Evolutionary conservation across 2,797 vertebrate species (phyloP), one percentile per base, ranked within the genome.

Genomic region (Novumbra hubbsi): DNA sequence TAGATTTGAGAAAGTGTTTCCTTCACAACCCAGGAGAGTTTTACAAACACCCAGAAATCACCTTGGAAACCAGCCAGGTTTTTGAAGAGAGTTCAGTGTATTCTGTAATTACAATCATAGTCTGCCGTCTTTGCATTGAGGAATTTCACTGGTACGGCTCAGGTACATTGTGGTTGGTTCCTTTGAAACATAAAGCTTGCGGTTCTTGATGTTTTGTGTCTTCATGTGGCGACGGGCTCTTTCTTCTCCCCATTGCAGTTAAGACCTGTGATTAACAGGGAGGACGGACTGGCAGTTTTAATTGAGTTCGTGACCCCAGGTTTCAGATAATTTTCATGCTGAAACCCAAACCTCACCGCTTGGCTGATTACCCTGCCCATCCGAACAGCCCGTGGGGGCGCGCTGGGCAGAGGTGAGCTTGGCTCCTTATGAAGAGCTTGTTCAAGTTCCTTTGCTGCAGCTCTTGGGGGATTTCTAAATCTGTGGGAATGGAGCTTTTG

Each of bases 341-440:
- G 3, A 57, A 57, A n/a, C 55, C 50, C 12, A 9, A 64, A 45
- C n/a, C 66, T 48, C 67, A 27, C 67, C 48, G 38, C 38, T 7
- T 45, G 16, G 15, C 38, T 16, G 21, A 68, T 28, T 27, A 27
- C 27, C 38, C 8, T 6, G 41, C 48, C 66, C 45, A 48, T 48
- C 32, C 41, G 12, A 68, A 68, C 3, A 7, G 8, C 16, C 63
- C 16, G 28, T 30, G 38, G 45, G 21, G 7, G 14, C 6, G 81
- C 83, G 68, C 45, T 60, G n/a, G 83, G 82, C 74, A 78, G 77
- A 88, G 86, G 85, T 88, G 87, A 86, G 74, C 76, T 45, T 57
- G 16, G 21, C 63, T 12, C 76, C 88, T 88, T 83, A 90, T 88
- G 90, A 90, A 92, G 91, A 87, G 81, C 88, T 90, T 89, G 90